A percentile compares a stretch with the other conserved stretches of the same genome.
Conservation (phyloP, 2,888 invertebrate genomes). For the Dasypolia templi region DNA sequence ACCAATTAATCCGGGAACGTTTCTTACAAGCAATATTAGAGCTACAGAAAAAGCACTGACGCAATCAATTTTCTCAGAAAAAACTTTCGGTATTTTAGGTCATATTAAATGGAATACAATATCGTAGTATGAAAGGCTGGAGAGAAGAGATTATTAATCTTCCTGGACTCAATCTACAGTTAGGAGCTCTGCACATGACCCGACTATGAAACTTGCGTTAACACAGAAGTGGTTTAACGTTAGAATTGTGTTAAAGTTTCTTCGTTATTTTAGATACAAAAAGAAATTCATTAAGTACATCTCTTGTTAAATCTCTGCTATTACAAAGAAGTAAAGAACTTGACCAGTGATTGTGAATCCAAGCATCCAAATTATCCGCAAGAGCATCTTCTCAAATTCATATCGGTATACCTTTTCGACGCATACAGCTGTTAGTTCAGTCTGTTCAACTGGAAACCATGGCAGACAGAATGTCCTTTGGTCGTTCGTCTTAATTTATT, state of each 20-base stretch:
- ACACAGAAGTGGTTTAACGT: not conserved
- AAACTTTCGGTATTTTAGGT: slow-evolving; percentile 34
- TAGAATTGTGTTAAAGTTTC: not conserved
- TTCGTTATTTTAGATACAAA: not conserved
- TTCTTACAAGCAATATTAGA: not conserved
- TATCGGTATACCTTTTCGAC: not conserved
- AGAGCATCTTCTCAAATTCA: too few species aligned
- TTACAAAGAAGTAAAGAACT: not conserved
- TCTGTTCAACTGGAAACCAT: not conserved
- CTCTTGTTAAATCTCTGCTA: not conserved
- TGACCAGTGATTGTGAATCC: not conserved
- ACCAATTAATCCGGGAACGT: not conserved
- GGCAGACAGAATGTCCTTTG: not conserved
- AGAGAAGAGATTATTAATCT: slow-evolving; percentile 60
- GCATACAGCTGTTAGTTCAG: too few species aligned
- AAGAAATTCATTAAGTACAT: not conserved
- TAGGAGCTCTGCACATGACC: slow-evolving; percentile 34
- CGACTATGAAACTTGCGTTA: slow-evolving; percentile 8
- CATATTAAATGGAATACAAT: slow-evolving; percentile 57
- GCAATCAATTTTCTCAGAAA: slow-evolving; percentile 12
- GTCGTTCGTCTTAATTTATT: not conserved
- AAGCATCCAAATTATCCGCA: not conserved
- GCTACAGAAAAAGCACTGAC: not conserved
- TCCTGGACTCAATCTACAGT: slow-evolving; percentile 57
- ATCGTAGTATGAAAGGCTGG: slow-evolving; percentile 47